These are phyloP conservation scores for Coracopsis vasa DNA, from an alignment of 2,113 vertebrate species.

Conservation along the genomic window DNA sequence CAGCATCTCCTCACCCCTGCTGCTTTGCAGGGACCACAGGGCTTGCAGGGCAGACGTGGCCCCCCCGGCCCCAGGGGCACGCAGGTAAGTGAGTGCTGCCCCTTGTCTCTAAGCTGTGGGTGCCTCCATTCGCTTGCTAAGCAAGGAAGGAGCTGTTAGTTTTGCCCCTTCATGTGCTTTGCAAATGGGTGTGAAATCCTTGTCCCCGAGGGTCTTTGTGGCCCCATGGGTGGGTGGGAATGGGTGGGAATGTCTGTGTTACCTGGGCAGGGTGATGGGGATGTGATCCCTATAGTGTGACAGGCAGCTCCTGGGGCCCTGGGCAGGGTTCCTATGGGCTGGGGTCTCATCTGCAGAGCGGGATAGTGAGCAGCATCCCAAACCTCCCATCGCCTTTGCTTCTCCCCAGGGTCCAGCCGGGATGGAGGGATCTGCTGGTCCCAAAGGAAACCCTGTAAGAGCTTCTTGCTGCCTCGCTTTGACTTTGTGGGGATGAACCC, in stretches of 20 bases:
- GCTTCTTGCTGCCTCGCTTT: background rate
- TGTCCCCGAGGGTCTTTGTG: background rate
- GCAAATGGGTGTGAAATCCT: accelerated
- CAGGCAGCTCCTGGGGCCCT: background rate
- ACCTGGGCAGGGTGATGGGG: background rate
- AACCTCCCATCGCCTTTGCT: background rate
- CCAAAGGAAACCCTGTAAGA: constrained; percentile 84
- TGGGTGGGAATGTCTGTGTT: accelerated
- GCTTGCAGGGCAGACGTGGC: constrained; percentile 80
- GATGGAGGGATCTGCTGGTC: constrained; percentile 72
- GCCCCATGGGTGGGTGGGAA: accelerated
- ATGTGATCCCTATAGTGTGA: background rate
- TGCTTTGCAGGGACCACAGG: constrained; percentile 78
- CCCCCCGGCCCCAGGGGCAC: constrained; percentile 74
- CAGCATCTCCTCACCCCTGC: accelerated
- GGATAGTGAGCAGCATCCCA: background rate
- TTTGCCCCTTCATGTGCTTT: accelerated
- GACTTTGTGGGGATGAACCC: background rate
- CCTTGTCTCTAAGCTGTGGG: accelerated
- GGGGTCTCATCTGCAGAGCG: background rate
- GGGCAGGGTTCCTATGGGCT: background rate
- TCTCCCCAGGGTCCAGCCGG: constrained; percentile 77
- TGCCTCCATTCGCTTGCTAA: accelerated
- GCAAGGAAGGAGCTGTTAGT: background rate
- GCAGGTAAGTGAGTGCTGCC: constrained; percentile 69